Percentiles rank a stretch among this genome's conserved stretches.
phyloP scores from a whole-genome alignment of 23 tunicate species.

The Pegea sp. region DNA sequence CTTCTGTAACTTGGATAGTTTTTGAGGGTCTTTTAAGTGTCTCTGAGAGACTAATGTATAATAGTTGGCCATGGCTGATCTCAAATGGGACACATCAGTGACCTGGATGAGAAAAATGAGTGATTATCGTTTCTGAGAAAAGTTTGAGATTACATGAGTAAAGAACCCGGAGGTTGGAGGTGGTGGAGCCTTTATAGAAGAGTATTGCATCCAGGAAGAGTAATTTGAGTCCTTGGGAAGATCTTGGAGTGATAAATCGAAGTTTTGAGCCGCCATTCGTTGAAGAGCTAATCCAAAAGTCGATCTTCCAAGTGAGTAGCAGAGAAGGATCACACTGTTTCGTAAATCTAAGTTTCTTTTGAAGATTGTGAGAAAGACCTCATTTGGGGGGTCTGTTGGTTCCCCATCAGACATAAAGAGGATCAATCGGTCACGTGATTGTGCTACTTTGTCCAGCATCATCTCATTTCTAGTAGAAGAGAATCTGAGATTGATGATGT shows the following conservation, averaged over 20 bases:
- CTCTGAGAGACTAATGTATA: constrained; percentile 35
- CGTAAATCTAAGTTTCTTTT: constrained; percentile 20
- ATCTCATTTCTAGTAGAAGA: too few relatives aligned
- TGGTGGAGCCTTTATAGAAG: too few relatives aligned
- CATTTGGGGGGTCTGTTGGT: constrained; percentile 45
- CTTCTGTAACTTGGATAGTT: neutral
- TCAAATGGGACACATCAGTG: constrained; percentile 22
- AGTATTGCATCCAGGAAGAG: too few relatives aligned
- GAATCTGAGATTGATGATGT: too few relatives aligned
- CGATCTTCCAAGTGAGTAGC: constrained; percentile 66
- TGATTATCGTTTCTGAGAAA: neutral
- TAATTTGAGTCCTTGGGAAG: too few relatives aligned
- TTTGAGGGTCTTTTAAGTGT: neutral
- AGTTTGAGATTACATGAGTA: too few relatives aligned
- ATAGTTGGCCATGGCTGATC: constrained; percentile 63
- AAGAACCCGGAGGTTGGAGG: too few relatives aligned
- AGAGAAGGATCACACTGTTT: constrained; percentile 52
- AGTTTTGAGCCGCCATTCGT: constrained; percentile 45
- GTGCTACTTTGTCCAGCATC: too few relatives aligned
- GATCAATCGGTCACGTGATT: constrained; percentile 70
- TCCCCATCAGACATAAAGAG: constrained; percentile 71
- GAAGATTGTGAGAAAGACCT: constrained; percentile 28
- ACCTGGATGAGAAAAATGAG: constrained; percentile 36
- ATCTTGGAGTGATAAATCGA: too few relatives aligned
- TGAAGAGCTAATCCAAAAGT: constrained; percentile 48